These are phyloP conservation scores for Hemibagrus guttatus DNA, from an alignment of 2,797 vertebrate genomes.

Conservation along the genomic window DNA sequence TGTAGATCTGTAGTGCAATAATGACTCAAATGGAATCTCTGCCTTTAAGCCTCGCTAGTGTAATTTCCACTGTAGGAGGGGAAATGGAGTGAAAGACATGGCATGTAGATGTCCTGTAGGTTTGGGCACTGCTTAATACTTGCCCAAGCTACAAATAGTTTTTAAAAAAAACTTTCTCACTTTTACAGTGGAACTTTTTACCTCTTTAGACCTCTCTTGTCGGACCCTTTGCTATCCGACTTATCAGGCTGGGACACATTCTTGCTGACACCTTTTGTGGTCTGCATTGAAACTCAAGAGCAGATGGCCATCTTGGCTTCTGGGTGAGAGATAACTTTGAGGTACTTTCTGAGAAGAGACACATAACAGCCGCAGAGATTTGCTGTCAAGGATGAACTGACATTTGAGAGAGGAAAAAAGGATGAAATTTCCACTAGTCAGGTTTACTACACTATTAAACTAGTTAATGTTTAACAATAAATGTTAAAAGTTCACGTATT, in stretches of 20 bases:
- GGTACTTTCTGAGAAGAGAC: slow-evolving; percentile 6
- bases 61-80: background rate
- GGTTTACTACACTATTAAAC: slow-evolving; percentile 3
- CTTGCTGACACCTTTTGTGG: slow-evolving; percentile 68
- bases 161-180: slow-evolving; percentile 30
- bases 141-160: background rate
- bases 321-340: slow-evolving; percentile 13
- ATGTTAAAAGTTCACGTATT: slow-evolving; percentile 8
- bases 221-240: slow-evolving; percentile 73
- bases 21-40: slow-evolving; percentile 14
- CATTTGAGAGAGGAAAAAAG: background rate
- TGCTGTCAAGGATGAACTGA: background rate
- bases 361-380: slow-evolving; percentile 1
- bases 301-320: slow-evolving; percentile 15
- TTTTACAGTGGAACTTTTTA: slow-evolving; percentile 73
- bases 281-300: slow-evolving; percentile 66
- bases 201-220: slow-evolving; percentile 60
- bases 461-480: background rate
- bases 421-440: background rate
- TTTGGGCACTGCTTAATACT: background rate
- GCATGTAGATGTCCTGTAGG: background rate
- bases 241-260: slow-evolving; percentile 80
- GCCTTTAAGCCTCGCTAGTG: background rate
- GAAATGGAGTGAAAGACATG: background rate
- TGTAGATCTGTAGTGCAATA: background rate